phyloP scores from a whole-genome alignment of 1,140 invertebrate species.

The Sarcophaga peregrina region DNA sequence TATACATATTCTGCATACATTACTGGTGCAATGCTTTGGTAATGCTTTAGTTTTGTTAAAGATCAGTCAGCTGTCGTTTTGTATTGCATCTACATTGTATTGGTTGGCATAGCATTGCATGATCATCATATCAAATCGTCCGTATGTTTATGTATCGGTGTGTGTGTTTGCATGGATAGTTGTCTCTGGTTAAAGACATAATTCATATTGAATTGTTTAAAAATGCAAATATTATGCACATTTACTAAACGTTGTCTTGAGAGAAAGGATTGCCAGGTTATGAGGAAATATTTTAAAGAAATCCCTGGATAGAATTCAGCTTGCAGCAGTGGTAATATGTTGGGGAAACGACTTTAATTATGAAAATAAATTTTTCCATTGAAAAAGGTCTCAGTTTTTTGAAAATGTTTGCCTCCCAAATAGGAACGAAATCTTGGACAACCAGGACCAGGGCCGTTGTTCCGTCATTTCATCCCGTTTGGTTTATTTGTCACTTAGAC shows the following conservation, averaged over 20 bases:
- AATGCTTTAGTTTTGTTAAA: constrained; percentile 2
- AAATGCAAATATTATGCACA: constrained; percentile 39
- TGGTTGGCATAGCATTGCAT: neutral
- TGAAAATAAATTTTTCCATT: too few relatives aligned
- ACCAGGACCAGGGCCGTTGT: too few relatives aligned
- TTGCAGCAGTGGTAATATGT: too few relatives aligned
- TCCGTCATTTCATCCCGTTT: too few relatives aligned
- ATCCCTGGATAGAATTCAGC: too few relatives aligned
- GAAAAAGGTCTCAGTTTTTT: too few relatives aligned
- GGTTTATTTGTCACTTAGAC: too few relatives aligned
- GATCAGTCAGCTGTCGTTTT: constrained; percentile 39
- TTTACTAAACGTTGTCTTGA: neutral
- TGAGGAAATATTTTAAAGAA: too few relatives aligned
- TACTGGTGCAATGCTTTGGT: neutral
- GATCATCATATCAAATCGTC: too few relatives aligned
- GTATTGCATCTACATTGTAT: constrained; percentile 5
- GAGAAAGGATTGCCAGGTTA: neutral
- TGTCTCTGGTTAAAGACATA: constrained; percentile 28
- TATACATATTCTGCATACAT: neutral
- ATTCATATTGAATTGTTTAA: constrained; percentile 40
- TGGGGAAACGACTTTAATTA: too few relatives aligned
- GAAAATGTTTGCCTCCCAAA: too few relatives aligned
- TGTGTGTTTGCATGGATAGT: neutral
- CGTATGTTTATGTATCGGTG: constrained; percentile 3
- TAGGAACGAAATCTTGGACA: too few relatives aligned